phyloP scores from a whole-genome alignment of 2,797 vertebrate species.

The Meriones psammophilus region DNA sequence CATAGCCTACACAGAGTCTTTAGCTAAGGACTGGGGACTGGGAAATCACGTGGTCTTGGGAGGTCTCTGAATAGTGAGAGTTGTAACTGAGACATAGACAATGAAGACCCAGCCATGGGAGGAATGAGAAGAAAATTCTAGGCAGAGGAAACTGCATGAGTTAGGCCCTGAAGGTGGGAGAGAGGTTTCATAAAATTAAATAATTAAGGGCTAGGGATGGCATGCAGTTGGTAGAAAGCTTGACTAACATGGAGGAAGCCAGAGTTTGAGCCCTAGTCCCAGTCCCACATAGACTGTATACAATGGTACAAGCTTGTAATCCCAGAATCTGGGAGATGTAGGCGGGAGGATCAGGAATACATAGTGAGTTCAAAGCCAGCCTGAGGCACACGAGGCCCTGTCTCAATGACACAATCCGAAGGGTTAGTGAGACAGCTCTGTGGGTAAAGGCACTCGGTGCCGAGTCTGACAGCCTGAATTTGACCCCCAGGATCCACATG shows the following conservation, averaged over 20 bases:
- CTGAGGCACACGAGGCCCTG: not conserved
- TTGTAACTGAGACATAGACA: not conserved
- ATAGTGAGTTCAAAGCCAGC: not conserved
- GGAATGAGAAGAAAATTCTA: not conserved
- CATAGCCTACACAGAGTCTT: fast-evolving
- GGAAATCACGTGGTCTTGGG: not conserved
- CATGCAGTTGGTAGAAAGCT: not conserved
- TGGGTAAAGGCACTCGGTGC: not conserved
- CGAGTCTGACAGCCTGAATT: not conserved
- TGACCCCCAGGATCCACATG: not conserved
- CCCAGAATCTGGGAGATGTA: not conserved
- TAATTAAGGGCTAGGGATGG: not conserved
- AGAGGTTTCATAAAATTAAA: not conserved
- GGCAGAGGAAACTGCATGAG: not conserved
- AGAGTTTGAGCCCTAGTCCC: not conserved
- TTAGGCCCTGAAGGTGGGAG: not conserved
- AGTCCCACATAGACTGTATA: not conserved
- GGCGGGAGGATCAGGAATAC: not conserved
- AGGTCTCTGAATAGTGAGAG: not conserved
- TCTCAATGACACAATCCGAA: not conserved
- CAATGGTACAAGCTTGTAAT: not conserved
- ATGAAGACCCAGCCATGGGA: not conserved
- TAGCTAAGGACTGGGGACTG: not conserved
- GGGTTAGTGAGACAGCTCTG: no score
- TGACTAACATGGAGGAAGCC: not conserved